Evolutionary conservation across 2,888 invertebrate species (phyloP).

Genomic region (Eilema sororculum): DNA sequence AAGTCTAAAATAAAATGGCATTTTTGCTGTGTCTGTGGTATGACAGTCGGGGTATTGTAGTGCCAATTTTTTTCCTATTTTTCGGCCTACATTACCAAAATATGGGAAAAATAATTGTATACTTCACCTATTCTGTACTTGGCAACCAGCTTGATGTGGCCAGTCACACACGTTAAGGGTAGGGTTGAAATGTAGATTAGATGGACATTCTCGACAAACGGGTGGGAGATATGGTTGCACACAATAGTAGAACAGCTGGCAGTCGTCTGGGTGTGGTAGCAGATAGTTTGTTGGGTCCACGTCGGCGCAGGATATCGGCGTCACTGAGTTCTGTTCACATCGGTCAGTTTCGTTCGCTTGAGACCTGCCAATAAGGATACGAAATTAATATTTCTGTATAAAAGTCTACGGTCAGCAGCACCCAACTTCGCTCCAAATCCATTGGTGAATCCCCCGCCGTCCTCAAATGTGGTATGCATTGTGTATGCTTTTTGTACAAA

Average conservation of each 20-base stretch:
- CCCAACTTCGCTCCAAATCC: background rate
- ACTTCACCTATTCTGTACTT: background rate
- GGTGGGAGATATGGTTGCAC: conserved; percentile 23
- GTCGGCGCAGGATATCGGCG: conserved; percentile 47
- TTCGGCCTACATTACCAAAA: no score
- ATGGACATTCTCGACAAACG: conserved; percentile 26
- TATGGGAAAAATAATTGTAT: no score
- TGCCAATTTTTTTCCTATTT: no score
- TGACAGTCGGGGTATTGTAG: no score
- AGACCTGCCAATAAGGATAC: background rate
- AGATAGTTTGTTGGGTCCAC: conserved; percentile 42
- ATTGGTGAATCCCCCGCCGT: background rate
- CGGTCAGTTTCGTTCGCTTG: background rate
- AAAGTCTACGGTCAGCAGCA: background rate
- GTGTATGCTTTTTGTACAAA: no score
- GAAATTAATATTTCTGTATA: background rate
- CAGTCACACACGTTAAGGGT: background rate
- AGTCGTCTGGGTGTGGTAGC: conserved; percentile 60
- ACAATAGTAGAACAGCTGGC: conserved; percentile 63
- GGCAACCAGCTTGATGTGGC: background rate
- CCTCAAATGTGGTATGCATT: no score
- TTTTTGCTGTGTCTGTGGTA: no score
- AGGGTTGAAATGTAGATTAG: conserved; percentile 11
- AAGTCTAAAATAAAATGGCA: no score
- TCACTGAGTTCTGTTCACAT: conserved; percentile 19